Conservation (phyloP, 1,140 invertebrate genomes). For the Drosophila pruinosa region DNA sequence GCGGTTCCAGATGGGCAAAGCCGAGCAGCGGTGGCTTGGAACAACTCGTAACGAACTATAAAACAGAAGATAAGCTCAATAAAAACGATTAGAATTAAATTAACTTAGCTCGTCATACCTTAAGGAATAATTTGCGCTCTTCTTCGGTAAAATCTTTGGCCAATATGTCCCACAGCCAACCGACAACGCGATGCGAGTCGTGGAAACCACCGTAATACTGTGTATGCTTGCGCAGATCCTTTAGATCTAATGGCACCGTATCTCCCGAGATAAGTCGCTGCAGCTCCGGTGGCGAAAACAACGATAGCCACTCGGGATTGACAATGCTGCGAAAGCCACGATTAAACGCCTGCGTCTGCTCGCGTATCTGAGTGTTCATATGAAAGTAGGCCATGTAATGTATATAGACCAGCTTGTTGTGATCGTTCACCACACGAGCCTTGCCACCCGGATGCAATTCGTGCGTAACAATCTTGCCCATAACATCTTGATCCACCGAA, state of each 20-base stretch:
- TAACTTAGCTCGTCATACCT: slow-evolving; percentile 84
- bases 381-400: slow-evolving; percentile 99
- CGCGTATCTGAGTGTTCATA: slow-evolving; percentile 98
- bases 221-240: slow-evolving; percentile 95
- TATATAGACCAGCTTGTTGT: slow-evolving; percentile 95
- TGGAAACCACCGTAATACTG: slow-evolving; percentile 99
- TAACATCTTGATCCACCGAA: slow-evolving; percentile 97
- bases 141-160: slow-evolving; percentile 97
- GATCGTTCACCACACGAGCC: slow-evolving; percentile 96
- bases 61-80: slow-evolving; percentile 16
- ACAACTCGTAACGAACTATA: slow-evolving; percentile 99
- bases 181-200: slow-evolving; percentile 97
- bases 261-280: slow-evolving; percentile 96
- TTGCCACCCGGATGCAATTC: slow-evolving; percentile 97
- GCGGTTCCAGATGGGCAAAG: slow-evolving; percentile 98
- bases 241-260: slow-evolving; percentile 94
- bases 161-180: slow-evolving; percentile 99
- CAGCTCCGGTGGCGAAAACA: slow-evolving; percentile 98
- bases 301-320: slow-evolving; percentile 95
- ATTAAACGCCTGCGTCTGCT: slow-evolving; percentile 98
- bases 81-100: neutral
- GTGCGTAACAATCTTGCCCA: slow-evolving; percentile 95
- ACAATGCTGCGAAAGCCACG: slow-evolving; percentile 98
- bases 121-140: slow-evolving; percentile 96
- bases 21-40: slow-evolving; percentile 97